Percentiles rank a stretch among this genome's conserved stretches.
Evolutionary conservation across 2,113 vertebrate species (phyloP).

Genomic region (Poeciliopsis occidentalis): DNA sequence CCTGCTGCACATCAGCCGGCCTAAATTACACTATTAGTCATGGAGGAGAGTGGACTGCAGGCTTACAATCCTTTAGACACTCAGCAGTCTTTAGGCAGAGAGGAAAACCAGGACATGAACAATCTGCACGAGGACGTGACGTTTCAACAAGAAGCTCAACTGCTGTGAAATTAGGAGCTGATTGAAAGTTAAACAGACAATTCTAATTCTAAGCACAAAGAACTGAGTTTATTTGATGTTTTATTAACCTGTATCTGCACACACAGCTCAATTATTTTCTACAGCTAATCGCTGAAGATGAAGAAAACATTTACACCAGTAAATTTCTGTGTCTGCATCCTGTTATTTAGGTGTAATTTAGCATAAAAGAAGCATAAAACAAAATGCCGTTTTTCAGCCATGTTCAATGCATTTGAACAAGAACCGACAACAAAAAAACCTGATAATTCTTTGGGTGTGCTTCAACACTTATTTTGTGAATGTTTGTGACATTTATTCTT

Average conservation of each 20-base stretch:
- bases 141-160: constrained; percentile 12
- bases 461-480: neutral
- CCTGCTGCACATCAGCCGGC: constrained; percentile 30
- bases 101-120: constrained; percentile 24
- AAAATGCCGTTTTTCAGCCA: neutral
- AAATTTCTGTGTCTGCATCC: neutral
- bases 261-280: neutral
- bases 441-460: neutral
- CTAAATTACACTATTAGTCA: constrained; percentile 56
- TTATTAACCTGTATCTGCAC: neutral
- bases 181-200: constrained; percentile 24
- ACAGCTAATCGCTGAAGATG: neutral
- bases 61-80: constrained; percentile 24
- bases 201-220: constrained; percentile 1
- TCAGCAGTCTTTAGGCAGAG: constrained; percentile 13
- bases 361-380: neutral
- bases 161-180: constrained; percentile 28
- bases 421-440: neutral
- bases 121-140: neutral
- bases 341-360: neutral
- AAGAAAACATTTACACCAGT: neutral
- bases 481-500: neutral
- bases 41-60: constrained; percentile 30
- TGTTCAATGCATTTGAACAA: neutral
- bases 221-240: neutral